Evolutionary conservation across 2,113 vertebrate species (phyloP).

Genomic region (Pelmatolapia mariae): DNA sequence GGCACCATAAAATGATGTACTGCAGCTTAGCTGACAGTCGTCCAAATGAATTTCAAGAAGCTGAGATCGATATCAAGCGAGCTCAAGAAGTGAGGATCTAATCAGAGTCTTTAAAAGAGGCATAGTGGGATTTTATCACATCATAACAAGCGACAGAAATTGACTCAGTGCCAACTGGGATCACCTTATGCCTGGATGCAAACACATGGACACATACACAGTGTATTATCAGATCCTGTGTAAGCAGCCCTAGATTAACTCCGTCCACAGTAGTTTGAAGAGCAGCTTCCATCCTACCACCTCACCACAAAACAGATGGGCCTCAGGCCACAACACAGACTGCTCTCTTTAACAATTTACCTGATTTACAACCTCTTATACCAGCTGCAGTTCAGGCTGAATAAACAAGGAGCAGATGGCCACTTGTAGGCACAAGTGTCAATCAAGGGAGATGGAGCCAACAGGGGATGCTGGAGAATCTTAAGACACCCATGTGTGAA

Average conservation of each 20-base stretch:
- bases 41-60: not conserved
- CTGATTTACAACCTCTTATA: conserved; percentile 29
- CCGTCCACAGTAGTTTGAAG: not conserved
- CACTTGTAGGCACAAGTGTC: conserved; percentile 47
- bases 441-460: conserved; percentile 4
- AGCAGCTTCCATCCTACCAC: not conserved
- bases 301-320: not conserved
- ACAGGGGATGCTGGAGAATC: not conserved
- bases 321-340: not conserved
- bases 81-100: not conserved
- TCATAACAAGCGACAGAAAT: not conserved
- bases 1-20: not conserved
- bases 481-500: not conserved
- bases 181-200: not conserved
- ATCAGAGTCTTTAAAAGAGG: not conserved
- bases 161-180: not conserved
- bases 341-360: conserved; percentile 30
- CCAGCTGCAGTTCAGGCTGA: conserved; percentile 12
- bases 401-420: conserved; percentile 54
- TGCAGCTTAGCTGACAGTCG: not conserved
- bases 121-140: not conserved
- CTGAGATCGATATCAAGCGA: not conserved
- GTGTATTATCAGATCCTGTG: not conserved
- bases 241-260: not conserved
- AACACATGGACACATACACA: not conserved